phyloP scores from a whole-genome alignment of 2,888 invertebrate species.

The Cephonodes hylas region DNA sequence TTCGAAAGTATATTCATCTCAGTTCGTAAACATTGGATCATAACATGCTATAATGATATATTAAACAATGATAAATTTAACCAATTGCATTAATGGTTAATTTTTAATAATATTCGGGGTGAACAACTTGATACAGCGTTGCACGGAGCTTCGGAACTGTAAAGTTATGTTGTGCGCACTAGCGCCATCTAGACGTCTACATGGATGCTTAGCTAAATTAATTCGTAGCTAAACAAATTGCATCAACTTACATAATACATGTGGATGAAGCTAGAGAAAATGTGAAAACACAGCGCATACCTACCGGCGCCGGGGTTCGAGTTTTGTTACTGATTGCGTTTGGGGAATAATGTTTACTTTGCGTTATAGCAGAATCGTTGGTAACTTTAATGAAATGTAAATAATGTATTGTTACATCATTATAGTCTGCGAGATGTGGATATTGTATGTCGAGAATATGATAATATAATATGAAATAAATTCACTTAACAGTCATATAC shows the following conservation, averaged over 20 bases:
- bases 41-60: conserved; percentile 14
- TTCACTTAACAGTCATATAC: too few species aligned
- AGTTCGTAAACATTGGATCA: too few species aligned
- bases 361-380: not conserved
- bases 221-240: conserved; percentile 44
- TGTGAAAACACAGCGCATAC: conserved; percentile 6
- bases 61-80: too few species aligned
- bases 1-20: too few species aligned
- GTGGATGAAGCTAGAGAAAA: conserved; percentile 14
- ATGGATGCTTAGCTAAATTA: conserved; percentile 53
- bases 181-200: conserved; percentile 62
- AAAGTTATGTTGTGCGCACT: conserved; percentile 26
- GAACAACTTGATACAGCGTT: not conserved
- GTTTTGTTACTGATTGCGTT: not conserved
- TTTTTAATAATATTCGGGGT: not conserved
- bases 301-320: not conserved
- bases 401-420: not conserved
- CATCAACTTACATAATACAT: conserved; percentile 26
- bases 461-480: too few species aligned
- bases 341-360: not conserved
- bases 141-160: not conserved
- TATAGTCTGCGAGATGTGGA: too few species aligned
- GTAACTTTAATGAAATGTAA: not conserved
- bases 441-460: too few species aligned
- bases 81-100: not conserved